These are phyloP conservation scores for Melipona beecheii DNA, from an alignment of 2,888 invertebrate species.

Conservation along the genomic window DNA sequence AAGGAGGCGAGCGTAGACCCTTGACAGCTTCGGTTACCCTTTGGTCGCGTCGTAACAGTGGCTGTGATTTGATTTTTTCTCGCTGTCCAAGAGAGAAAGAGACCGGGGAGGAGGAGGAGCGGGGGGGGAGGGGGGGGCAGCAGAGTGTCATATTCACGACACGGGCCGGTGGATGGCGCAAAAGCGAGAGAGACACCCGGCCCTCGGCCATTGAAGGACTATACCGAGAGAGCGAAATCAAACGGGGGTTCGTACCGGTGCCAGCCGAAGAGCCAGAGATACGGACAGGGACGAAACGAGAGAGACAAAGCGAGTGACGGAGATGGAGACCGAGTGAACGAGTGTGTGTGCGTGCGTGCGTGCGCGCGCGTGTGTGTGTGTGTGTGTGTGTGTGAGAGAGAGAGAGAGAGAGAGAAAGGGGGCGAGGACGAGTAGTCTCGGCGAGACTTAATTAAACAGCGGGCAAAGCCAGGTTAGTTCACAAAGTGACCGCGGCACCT, in stretches of 20 bases:
- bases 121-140: neutral
- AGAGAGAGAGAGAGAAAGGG: constrained; percentile 58
- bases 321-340: neutral
- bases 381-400: constrained; percentile 13
- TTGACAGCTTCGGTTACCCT: constrained; percentile 65
- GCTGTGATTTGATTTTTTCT: constrained; percentile 69
- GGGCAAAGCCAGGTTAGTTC: constrained; percentile 83
- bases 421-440: constrained; percentile 80
- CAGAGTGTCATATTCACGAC: constrained; percentile 69
- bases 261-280: constrained; percentile 47
- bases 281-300: constrained; percentile 46
- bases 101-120: constrained; percentile 2
- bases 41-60: constrained; percentile 68
- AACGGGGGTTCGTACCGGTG: constrained; percentile 56
- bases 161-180: constrained; percentile 37
- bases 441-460: constrained; percentile 84
- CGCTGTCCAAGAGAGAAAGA: constrained; percentile 31
- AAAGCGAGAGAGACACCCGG: constrained; percentile 37
- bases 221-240: constrained; percentile 64
- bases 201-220: constrained; percentile 34
- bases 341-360: too few species aligned
- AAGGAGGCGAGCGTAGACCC: constrained; percentile 43
- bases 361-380: too few species aligned
- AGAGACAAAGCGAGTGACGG: constrained; percentile 20
- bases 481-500: constrained; percentile 84